A percentile compares a stretch with the other conserved stretches of the same genome.
These are phyloP conservation scores for Colaptes auratus DNA, from an alignment of 2,113 vertebrate species.

Conservation along the genomic window DNA sequence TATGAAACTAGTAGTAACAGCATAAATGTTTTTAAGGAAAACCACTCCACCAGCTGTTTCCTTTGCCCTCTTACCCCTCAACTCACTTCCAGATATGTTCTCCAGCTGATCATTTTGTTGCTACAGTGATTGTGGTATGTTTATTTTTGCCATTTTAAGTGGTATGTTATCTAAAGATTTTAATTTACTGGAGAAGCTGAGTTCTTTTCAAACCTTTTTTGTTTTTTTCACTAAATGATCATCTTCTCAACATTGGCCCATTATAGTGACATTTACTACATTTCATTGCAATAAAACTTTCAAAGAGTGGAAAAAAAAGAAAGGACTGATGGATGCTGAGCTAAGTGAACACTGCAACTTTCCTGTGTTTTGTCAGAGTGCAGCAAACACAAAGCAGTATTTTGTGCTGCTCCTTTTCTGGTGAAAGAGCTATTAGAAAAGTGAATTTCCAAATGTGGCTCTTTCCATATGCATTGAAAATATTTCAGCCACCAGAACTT, in stretches of 20 bases:
- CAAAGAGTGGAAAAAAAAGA: slow-evolving; percentile 2
- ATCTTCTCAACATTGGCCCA: slow-evolving; percentile 56
- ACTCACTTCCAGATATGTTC: background rate
- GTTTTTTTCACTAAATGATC: slow-evolving; percentile 35
- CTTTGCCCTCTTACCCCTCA: background rate
- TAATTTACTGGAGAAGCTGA: slow-evolving; percentile 17
- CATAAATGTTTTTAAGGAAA: background rate
- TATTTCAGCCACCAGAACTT: background rate
- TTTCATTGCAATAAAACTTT: slow-evolving; percentile 66
- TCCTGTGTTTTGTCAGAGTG: slow-evolving; percentile 46
- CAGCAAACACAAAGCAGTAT: slow-evolving; percentile 32
- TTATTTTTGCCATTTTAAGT: slow-evolving; percentile 47
- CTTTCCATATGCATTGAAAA: background rate
- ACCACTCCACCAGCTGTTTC: background rate
- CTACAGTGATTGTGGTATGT: background rate
- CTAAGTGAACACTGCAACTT: slow-evolving; percentile 50
- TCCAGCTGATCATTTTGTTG: background rate
- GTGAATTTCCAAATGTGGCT: slow-evolving; percentile 1
- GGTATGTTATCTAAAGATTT: slow-evolving; percentile 32
- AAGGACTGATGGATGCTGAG: slow-evolving; percentile 61
- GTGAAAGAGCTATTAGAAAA: slow-evolving; percentile 19
- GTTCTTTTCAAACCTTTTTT: slow-evolving; percentile 13
- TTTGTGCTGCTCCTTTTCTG: slow-evolving; percentile 24
- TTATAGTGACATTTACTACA: slow-evolving; percentile 57
- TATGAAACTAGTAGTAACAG: background rate